Percentiles rank a stretch among this genome's conserved stretches.
phyloP scores from a whole-genome alignment of 2,797 vertebrate genomes.

The Girardinus metallicus region DNA sequence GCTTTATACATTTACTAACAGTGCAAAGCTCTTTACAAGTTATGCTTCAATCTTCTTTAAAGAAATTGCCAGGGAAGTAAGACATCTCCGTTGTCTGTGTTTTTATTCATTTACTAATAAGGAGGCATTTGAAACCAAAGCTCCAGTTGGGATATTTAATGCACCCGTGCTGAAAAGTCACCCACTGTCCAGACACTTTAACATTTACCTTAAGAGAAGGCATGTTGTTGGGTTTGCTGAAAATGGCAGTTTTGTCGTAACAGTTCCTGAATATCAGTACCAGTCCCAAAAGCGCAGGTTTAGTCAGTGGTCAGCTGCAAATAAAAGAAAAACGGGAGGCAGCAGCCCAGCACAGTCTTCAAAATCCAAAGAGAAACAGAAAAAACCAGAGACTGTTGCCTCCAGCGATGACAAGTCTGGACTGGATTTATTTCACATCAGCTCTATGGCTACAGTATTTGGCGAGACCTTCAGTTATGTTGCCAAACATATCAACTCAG shows the following conservation, averaged over 20 bases:
- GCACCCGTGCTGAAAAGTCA: slow-evolving; percentile 48
- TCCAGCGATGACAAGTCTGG: slow-evolving; percentile 21
- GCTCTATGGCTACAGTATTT: slow-evolving; percentile 73
- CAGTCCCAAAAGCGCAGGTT: slow-evolving; percentile 47
- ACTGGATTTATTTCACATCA: slow-evolving; percentile 77
- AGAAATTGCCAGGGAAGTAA: slow-evolving; percentile 26
- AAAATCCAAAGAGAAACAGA: slow-evolving; percentile 18
- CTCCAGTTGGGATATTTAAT: slow-evolving; percentile 68
- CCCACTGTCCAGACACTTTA: slow-evolving; percentile 69
- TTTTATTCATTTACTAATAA: slow-evolving; percentile 65
- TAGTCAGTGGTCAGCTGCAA: slow-evolving; percentile 34
- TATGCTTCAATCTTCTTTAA: not conserved
- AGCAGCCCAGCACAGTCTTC: slow-evolving; percentile 19
- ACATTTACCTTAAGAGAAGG: slow-evolving; percentile 73
- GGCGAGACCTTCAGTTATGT: slow-evolving; percentile 79
- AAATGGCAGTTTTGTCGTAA: slow-evolving; percentile 23
- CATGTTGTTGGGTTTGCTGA: slow-evolving; percentile 16
- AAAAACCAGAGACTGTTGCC: slow-evolving; percentile 25
- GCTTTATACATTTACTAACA: slow-evolving; percentile 25
- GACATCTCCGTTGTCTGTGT: slow-evolving; percentile 28
- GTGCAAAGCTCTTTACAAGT: slow-evolving; percentile 9
- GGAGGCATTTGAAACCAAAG: slow-evolving; percentile 62
- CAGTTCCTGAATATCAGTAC: slow-evolving; percentile 38
- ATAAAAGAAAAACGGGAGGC: slow-evolving; percentile 16
- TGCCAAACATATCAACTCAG: slow-evolving; percentile 75